These are phyloP conservation scores for Pheosia tremula DNA, from an alignment of 2,888 invertebrate genomes.

Conservation along the genomic window DNA sequence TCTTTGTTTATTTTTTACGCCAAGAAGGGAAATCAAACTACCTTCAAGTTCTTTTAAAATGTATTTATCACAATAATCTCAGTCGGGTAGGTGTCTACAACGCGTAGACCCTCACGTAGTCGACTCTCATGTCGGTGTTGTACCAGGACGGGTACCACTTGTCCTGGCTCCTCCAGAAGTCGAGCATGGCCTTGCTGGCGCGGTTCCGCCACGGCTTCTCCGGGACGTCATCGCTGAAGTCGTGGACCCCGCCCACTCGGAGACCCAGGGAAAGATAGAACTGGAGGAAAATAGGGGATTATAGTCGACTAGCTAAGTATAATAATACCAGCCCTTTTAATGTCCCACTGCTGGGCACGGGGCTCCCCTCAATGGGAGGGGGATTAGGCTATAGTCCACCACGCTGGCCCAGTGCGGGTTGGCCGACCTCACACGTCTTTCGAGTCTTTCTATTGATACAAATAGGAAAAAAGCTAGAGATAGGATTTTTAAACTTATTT, in stretches of 20 bases:
- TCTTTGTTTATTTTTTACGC: no score
- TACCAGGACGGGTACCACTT: slow-evolving; percentile 87
- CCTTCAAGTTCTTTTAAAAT: neutral
- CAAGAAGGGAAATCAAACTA: neutral
- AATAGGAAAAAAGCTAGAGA: no score
- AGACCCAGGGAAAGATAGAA: slow-evolving; percentile 91
- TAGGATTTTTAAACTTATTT: no score
- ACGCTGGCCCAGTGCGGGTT: no score
- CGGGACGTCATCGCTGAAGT: slow-evolving; percentile 85
- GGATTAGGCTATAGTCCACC: no score
- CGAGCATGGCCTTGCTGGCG: slow-evolving; percentile 84
- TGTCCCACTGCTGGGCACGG: no score
- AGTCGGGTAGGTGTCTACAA: slow-evolving; percentile 46
- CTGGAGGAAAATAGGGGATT: slow-evolving; percentile 59
- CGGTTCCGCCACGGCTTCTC: slow-evolving; percentile 91
- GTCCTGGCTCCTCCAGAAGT: slow-evolving; percentile 86
- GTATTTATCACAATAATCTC: slow-evolving; percentile 12
- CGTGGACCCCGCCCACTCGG: slow-evolving; percentile 90
- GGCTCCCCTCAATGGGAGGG: no score
- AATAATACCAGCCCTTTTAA: no score
- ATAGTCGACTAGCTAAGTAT: no score
- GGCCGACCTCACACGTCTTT: no score
- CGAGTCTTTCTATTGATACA: no score
- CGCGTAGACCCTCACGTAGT: slow-evolving; percentile 86
- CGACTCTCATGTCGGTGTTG: slow-evolving; percentile 81